Evolutionary conservation across 2,888 invertebrate species (phyloP), one percentile per base, ranked within the genome.

Genomic region (Trichopria drosophilae): DNA sequence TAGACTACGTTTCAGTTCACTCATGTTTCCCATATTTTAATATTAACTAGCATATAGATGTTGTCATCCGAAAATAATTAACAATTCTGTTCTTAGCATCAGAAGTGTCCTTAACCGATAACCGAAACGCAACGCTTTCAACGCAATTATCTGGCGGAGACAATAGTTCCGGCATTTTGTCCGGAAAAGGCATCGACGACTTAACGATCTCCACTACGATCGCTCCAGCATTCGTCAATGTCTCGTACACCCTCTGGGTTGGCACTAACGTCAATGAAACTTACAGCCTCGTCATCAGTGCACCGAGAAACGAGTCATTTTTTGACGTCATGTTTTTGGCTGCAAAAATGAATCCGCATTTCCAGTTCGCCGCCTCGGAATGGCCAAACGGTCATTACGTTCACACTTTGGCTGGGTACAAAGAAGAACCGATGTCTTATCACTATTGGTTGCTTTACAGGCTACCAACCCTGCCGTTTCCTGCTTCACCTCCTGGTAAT

Each of bases 321-420:
- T 84, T 82, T 67, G 84, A 82, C 68, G 85, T 87, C 59, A 91
- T 92, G 91, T 85, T 88, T 70, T 83, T 86, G 77, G 93, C 93
- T 0, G 88, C 91, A 51, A 88, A 89, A 57, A 81, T 86, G 65
- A 90, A 91, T 70, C 80, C 86, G 1, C 79, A 79, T 60, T 82
- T 80, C 61, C 84, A 86, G 67, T 89, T 89, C 71, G 84, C 86
- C 58, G 90, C 92, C 0, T 86, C 90, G 61, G 89, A 90, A 70
- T 93, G 93, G 93, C 92, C 93, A 1, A 93, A 92, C 71, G 93
- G 93, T 0, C 92, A 93, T 73, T 93, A 93, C 73, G 90, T 93
- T 18, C 92, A 93, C 75, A 92, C 92, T 0, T 79, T 93, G 58
- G 88, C 86, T 1, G 88, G 87, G 0, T 85, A 84, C 69, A 85